These are phyloP conservation scores for Piaya cayana DNA, from an alignment of 2,113 vertebrate genomes.

Conservation along the genomic window DNA sequence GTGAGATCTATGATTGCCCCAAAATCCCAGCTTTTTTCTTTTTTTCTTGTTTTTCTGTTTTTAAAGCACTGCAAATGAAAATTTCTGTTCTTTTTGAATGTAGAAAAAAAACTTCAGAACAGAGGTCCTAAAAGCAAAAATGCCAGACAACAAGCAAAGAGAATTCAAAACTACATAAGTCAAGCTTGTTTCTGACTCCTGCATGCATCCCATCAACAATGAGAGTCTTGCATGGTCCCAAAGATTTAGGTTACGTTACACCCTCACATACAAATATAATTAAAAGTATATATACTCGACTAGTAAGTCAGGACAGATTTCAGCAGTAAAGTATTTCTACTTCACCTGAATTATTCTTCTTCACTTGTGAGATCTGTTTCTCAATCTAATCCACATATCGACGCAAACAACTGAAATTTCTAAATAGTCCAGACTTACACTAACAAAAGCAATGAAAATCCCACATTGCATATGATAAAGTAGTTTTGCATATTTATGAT, in stretches of 20 bases:
- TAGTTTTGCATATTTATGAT: not conserved
- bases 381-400: not conserved
- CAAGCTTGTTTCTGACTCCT: not conserved
- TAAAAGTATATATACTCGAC: not conserved
- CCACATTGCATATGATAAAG: not conserved
- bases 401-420: not conserved
- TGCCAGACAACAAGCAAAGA: not conserved
- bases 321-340: not conserved
- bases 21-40: not conserved
- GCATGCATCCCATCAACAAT: not conserved
- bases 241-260: not conserved
- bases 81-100: not conserved
- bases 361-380: not conserved
- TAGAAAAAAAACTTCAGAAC: not conserved
- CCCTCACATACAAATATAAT: not conserved
- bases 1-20: not conserved
- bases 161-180: not conserved
- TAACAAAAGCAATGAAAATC: not conserved
- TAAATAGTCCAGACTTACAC: not conserved
- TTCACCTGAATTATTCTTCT: not conserved
- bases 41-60: fast-evolving
- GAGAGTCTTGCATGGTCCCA: not conserved
- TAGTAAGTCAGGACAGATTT: not conserved
- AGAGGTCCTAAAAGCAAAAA: not conserved
- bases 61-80: not conserved